Percentiles rank a stretch among this genome's conserved stretches.
Evolutionary conservation across 1,140 invertebrate species (phyloP).

Genomic region (Diorhabda elongata): DNA sequence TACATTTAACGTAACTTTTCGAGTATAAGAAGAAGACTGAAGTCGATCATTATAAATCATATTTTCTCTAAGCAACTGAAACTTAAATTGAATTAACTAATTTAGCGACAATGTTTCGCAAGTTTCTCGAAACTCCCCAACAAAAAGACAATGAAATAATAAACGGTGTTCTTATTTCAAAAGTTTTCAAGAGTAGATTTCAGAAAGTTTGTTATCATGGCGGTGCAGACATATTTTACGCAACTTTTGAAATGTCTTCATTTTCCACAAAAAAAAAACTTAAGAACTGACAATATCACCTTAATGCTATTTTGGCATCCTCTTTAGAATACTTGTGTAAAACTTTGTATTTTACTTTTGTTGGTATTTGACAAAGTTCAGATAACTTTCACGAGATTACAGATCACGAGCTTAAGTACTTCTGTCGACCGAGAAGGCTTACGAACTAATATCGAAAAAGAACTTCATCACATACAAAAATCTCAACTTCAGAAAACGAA

Average conservation of each 20-base stretch:
- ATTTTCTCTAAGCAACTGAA: conserved; percentile 5
- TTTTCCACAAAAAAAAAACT: conserved; percentile 6
- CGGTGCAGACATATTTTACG: conserved; percentile 16
- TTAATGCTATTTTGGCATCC: conserved; percentile 12
- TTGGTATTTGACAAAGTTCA: neutral
- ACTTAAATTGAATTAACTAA: conserved; percentile 20
- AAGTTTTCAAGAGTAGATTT: conserved; percentile 5
- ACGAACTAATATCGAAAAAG: neutral
- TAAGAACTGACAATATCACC: conserved; percentile 10
- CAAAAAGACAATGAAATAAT: conserved; percentile 17
- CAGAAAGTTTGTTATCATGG: conserved; percentile 9
- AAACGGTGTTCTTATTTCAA: conserved; percentile 17
- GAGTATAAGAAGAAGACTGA: neutral
- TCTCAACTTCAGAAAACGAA: too few relatives aligned
- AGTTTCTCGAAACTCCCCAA: neutral
- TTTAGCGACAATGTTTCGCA: conserved; percentile 12
- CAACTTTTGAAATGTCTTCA: conserved; percentile 17
- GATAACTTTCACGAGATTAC: conserved; percentile 2
- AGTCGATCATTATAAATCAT: conserved; percentile 13
- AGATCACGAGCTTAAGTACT: neutral
- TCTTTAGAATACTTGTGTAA: neutral
- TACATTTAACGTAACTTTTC: neutral
- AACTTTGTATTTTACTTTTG: conserved; percentile 11
- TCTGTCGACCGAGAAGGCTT: neutral
- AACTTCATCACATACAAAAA: too few relatives aligned